phyloP scores from a whole-genome alignment of 2,888 invertebrate genomes.

The Cryptocheilus praepositus region DNA sequence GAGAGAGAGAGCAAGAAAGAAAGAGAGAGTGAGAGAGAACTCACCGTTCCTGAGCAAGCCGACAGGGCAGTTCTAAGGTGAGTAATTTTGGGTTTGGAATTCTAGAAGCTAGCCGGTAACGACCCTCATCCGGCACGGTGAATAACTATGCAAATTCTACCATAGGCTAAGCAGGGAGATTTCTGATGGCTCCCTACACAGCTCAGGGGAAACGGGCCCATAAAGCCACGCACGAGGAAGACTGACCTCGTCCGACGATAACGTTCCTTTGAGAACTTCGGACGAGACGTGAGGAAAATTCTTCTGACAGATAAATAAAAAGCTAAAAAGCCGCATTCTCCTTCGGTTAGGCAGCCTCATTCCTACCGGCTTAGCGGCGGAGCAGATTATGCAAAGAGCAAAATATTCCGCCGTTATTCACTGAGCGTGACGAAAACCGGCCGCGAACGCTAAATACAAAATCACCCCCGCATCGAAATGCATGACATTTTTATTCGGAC shows the following conservation, averaged over 20 bases:
- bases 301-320: conserved; percentile 15
- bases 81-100: conserved; percentile 53
- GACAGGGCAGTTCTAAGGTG: conserved; percentile 6
- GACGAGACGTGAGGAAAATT: conserved; percentile 22
- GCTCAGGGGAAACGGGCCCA: conserved; percentile 33
- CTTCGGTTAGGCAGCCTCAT: neutral
- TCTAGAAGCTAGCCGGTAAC: conserved; percentile 51
- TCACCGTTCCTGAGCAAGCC: too few relatives aligned
- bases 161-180: conserved; percentile 52
- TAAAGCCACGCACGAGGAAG: conserved; percentile 45
- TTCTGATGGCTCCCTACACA: conserved; percentile 42
- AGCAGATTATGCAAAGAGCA: too few relatives aligned
- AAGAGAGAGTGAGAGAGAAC: neutral
- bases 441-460: too few relatives aligned
- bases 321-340: conserved; percentile 1
- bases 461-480: too few relatives aligned
- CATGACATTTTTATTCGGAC: too few relatives aligned
- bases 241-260: conserved; percentile 30
- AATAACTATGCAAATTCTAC: conserved; percentile 65
- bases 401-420: too few relatives aligned
- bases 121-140: conserved; percentile 52
- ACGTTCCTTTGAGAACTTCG: conserved; percentile 24
- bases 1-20: neutral
- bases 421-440: too few relatives aligned
- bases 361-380: too few relatives aligned